A percentile compares a stretch with the other conserved stretches of the same genome.
Conservation (phyloP, 2,888 invertebrate species). For the Penaeus monodon region DNA sequence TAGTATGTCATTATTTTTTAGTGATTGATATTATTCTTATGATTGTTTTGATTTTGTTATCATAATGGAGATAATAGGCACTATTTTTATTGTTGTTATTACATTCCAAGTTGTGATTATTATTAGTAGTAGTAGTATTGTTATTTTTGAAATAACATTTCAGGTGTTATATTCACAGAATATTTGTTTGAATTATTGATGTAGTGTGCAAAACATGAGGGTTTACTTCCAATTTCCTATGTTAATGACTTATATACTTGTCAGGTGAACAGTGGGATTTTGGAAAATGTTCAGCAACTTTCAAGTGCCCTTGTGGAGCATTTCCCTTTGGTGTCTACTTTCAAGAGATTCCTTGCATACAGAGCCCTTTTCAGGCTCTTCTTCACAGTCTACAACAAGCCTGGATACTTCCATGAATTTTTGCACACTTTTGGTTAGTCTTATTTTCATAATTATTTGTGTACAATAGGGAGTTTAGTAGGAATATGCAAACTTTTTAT, state of each 20-base stretch:
- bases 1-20: too few relatives aligned
- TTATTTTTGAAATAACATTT: neutral
- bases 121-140: neutral
- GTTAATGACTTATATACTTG: neutral
- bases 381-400: conserved; percentile 28
- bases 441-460: neutral
- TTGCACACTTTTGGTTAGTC: conserved; percentile 57
- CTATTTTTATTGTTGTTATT: too few relatives aligned
- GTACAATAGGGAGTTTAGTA: neutral
- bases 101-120: too few relatives aligned
- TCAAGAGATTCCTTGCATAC: conserved; percentile 41
- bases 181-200: neutral
- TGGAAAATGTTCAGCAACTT: conserved; percentile 50
- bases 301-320: conserved; percentile 50
- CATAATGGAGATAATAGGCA: too few relatives aligned
- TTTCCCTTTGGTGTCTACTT: conserved; percentile 43
- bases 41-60: too few relatives aligned
- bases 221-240: neutral
- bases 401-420: conserved; percentile 42
- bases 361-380: conserved; percentile 52
- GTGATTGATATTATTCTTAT: too few relatives aligned
- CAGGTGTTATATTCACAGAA: neutral
- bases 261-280: conserved; percentile 46
- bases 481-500: neutral
- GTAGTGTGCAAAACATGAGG: neutral